Evolutionary conservation across 2,888 invertebrate species (phyloP), one percentile per base, ranked within the genome.

Genomic region (Eucriotettix oculatus): DNA sequence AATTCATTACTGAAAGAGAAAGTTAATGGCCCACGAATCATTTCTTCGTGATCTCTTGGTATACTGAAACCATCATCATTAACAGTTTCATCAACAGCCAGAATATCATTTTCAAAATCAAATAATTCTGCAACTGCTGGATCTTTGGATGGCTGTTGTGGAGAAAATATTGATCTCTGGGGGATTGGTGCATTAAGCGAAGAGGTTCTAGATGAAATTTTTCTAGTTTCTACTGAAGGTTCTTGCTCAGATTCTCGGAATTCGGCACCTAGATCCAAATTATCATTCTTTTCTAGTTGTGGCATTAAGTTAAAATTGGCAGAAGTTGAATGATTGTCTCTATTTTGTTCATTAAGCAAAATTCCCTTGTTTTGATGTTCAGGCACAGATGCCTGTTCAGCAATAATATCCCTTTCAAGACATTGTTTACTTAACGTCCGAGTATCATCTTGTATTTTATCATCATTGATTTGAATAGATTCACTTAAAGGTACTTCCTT

Each of bases 111-210:
- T 64, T 78, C 84, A 66, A 83, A 80, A 62, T 84, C 84, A 65
- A 82, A 81, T 16, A 83, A 69, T 66, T 84, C 84, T 29, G 79
- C 77, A 40, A 80, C 80, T 67, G 72, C 72, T 12, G 73, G 69
- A 66, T 75, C 76, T 61, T 79, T 78, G 43, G 71, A 70, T 16
- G 81, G 81, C 48, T 81, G 79, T 64, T 84, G 85, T 9, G 87
- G 86, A 1, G 86, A 86, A 71, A 86, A 86, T 70, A 86, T 83
- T 0, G 85, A 83, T 58, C 83, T 77, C 17, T 67, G 69, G 52
- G 66, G 66, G 54, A 48, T 2, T 14, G 48, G n/a, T 14, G 48
- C 12, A 48, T 48, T 48, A 48, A 48, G 48, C 3, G 48, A 48
- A 9, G 48, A n/a, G 2, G 64, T 62, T 55, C 67, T 63, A 5